Percentiles rank a stretch among this genome's conserved stretches.
Conservation (phyloP, 1,140 invertebrate species). For the Yoshiicerus persimilis region DNA sequence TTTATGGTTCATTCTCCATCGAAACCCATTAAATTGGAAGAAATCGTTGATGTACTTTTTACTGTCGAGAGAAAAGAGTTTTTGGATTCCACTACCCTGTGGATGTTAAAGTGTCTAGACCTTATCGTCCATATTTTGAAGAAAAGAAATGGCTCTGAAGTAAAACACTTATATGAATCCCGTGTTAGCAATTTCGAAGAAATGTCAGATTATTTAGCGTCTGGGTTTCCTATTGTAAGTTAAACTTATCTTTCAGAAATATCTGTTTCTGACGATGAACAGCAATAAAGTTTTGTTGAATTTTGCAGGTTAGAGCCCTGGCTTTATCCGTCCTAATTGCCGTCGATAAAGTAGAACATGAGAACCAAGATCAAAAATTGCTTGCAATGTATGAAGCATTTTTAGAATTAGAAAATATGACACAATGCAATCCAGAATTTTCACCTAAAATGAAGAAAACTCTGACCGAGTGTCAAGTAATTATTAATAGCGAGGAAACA, state of each 20-base stretch:
- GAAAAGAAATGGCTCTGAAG: neutral
- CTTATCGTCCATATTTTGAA: neutral
- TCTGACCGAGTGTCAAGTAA: constrained; percentile 29
- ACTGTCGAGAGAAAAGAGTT: neutral
- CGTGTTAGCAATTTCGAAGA: neutral
- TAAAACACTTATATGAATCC: neutral
- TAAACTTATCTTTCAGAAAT: neutral
- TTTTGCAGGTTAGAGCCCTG: neutral
- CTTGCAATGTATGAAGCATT: constrained; percentile 18
- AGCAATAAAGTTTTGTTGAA: neutral
- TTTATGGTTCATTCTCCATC: neutral
- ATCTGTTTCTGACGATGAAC: no score
- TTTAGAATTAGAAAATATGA: constrained; percentile 24
- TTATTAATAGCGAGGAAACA: constrained; percentile 12
- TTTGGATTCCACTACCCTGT: neutral
- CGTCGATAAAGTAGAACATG: neutral
- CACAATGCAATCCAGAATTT: constrained; percentile 17
- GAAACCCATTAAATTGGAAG: neutral
- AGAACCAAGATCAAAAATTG: neutral
- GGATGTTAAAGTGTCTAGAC: neutral
- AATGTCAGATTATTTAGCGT: neutral
- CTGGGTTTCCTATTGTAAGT: neutral
- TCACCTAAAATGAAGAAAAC: neutral
- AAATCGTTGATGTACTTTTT: neutral
- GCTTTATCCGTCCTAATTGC: neutral